Evolutionary conservation across 2,113 vertebrate genomes (phyloP).

Genomic region (Delphinus delphis): DNA sequence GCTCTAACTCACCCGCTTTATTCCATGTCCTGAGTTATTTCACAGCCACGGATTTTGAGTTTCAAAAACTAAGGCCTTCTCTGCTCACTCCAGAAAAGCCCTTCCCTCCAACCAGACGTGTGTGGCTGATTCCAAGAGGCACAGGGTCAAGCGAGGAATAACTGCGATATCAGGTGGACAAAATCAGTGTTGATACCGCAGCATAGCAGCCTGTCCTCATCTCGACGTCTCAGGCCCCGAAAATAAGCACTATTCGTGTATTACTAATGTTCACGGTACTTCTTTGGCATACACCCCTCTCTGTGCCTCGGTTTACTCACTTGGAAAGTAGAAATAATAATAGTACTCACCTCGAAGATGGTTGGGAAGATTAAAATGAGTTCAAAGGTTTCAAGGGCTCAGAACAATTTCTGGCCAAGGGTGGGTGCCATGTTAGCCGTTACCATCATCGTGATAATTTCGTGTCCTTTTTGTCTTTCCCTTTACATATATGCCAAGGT

Average conservation of each 20-base stretch:
- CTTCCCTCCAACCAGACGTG: background rate
- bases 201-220: fast-evolving
- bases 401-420: background rate
- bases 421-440: background rate
- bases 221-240: background rate
- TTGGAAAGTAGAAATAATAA: background rate
- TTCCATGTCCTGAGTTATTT: background rate
- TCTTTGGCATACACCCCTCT: background rate
- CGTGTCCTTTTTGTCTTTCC: background rate
- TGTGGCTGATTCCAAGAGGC: background rate
- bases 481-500: background rate
- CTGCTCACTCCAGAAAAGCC: background rate
- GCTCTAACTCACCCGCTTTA: background rate
- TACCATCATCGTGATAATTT: background rate
- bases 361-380: background rate
- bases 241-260: background rate
- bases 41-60: background rate
- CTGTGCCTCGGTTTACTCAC: background rate
- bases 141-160: background rate
- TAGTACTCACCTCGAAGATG: background rate
- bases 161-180: background rate
- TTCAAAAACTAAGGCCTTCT: background rate
- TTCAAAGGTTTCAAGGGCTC: background rate
- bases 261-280: background rate
- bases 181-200: background rate